Evolutionary conservation across 1,140 invertebrate genomes (phyloP).

Genomic region (Drosophila truncata): DNA sequence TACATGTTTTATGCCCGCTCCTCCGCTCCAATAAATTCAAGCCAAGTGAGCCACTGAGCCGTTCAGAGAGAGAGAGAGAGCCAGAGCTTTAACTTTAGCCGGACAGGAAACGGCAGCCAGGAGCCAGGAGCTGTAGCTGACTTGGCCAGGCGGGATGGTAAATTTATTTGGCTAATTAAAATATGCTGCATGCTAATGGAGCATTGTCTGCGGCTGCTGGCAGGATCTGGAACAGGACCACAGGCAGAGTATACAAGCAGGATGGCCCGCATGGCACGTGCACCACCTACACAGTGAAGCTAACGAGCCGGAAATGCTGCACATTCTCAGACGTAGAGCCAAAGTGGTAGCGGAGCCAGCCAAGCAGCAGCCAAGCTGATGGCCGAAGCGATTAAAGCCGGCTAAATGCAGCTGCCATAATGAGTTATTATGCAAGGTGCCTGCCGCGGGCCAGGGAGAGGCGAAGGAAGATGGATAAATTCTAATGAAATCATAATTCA

Average conservation of each 20-base stretch:
- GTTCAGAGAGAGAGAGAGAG: not conserved
- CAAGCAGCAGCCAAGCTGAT: conserved; percentile 48
- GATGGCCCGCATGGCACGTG: conserved; percentile 40
- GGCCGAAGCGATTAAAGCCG: conserved; percentile 68
- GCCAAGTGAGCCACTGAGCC: conserved; percentile 8
- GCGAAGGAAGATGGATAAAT: conserved; percentile 11
- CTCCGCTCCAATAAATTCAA: conserved; percentile 62
- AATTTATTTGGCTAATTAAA: conserved; percentile 83
- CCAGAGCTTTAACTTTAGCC: conserved; percentile 49
- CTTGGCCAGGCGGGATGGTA: conserved; percentile 52
- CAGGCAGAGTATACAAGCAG: conserved; percentile 9
- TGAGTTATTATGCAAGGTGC: conserved; percentile 47
- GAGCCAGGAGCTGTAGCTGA: not conserved
- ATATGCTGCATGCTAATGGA: conserved; percentile 82
- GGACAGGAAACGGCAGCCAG: too few species aligned
- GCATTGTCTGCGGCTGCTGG: conserved; percentile 66
- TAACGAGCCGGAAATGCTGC: conserved; percentile 82
- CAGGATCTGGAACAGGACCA: conserved; percentile 32
- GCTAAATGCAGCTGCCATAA: conserved; percentile 56
- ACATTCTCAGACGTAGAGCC: conserved; percentile 59
- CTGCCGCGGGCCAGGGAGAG: not conserved
- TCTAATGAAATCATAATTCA: conserved; percentile 55
- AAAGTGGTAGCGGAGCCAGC: conserved; percentile 21
- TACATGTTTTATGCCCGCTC: conserved; percentile 31
- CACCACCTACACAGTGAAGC: conserved; percentile 40